Base-by-base conservation (phyloP, 2,888 invertebrate species). In the Trisateles emortualis region DNA sequence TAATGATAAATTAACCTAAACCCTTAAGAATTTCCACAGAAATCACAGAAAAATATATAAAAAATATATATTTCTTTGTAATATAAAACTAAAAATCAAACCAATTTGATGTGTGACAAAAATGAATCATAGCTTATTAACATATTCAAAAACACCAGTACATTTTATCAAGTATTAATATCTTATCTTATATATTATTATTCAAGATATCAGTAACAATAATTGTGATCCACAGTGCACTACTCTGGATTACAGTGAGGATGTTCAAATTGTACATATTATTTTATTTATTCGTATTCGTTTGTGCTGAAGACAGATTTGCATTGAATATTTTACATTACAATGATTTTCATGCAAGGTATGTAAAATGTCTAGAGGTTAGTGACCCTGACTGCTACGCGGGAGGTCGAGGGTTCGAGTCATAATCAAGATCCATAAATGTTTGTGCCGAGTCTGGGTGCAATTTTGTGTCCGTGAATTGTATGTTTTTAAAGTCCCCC, bases 271-370 rank as follows among this genome's bases (percentile, higher is more conserved):
- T 72, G 8, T 30, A 74, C 10, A 22, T 70, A 4, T 64, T 52
- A 59, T 39, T 76, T 41, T 67, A 48, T 51, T 51, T 68, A 6
- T 39, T 80, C 0, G 47, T 51, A 38, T 46, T 67, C 8, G 66
- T 71, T 0, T 30, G 59, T 67, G 78, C 72, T 29, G 64, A 83
- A 59, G 67, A 62, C 49, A 64, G 68, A 42, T 89, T 80, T 66
- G 72, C 78, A 0, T 64, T 92, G 29, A 91, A 90, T 60, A 87
- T 92, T 55, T 50, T 92, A 19, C 91, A 92, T 69, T 89, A 88
- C 45, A 91, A 91, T 77, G 90, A 91, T 63, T 90, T 90, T 61
- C 90, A 90, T 68, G 91, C 90, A 3, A 84, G 90, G 91, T 89
- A 70, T 72, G 68, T 59, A 3, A 9, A 14, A 39, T 50, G 11